phyloP scores from a whole-genome alignment of 2,113 vertebrate species.

The Tautogolabrus adspersus region DNA sequence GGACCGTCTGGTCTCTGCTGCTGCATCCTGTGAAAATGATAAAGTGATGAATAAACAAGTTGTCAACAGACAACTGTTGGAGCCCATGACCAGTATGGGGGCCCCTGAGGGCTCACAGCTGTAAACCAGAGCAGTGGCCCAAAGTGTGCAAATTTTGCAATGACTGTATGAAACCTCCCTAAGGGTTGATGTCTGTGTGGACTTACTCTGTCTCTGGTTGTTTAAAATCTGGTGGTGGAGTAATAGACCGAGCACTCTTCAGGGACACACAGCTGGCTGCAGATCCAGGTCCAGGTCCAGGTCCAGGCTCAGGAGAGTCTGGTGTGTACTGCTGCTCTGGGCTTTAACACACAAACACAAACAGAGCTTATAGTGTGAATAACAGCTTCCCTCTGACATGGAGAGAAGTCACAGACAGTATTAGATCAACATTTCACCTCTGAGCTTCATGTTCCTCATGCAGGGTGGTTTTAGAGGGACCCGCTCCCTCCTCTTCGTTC shows the following conservation, averaged over 20 bases:
- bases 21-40: neutral
- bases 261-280: neutral
- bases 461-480: no score
- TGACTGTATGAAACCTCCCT: no score
- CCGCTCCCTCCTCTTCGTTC: neutral
- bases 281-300: neutral
- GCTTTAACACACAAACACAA: neutral
- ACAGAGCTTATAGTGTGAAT: neutral
- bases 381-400: neutral
- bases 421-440: neutral
- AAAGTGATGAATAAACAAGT: no score
- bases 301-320: neutral
- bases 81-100: no score
- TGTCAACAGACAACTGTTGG: no score
- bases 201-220: neutral
- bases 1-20: neutral
- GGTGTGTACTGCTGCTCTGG: neutral
- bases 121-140: no score
- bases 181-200: no score
- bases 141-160: no score
- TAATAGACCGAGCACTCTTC: neutral
- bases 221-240: neutral
- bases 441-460: neutral
- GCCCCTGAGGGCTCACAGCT: no score
- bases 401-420: neutral